Conservation (phyloP, 2,888 invertebrate genomes). For the Belgica antarctica region DNA sequence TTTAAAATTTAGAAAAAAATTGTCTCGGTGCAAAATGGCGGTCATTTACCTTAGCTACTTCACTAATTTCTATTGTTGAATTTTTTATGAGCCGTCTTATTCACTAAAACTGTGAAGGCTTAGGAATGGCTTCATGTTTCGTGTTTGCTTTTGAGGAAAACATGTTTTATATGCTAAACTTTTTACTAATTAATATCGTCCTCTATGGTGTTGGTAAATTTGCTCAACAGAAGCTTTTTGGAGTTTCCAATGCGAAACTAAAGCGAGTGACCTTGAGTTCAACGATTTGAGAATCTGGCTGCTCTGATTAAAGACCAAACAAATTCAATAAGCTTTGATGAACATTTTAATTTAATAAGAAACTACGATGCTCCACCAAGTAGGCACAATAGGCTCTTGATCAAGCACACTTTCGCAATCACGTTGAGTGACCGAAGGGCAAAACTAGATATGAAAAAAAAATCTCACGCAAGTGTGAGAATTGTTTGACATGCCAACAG, state of each 20-base stretch:
- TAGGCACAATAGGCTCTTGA: neutral
- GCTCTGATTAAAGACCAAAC: slow-evolving; percentile 27
- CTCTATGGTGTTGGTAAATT: too few relatives aligned
- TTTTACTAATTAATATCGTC: slow-evolving; percentile 9
- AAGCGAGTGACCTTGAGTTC: too few relatives aligned
- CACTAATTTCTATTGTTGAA: slow-evolving; percentile 17
- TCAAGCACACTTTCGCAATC: slow-evolving; percentile 23
- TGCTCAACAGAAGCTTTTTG: too few relatives aligned
- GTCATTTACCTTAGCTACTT: neutral
- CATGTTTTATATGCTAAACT: too few relatives aligned
- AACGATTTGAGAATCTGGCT: slow-evolving; percentile 21
- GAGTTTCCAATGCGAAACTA: too few relatives aligned
- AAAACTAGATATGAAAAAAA: slow-evolving; percentile 1
- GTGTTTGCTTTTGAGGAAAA: neutral
- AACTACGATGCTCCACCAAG: neutral
- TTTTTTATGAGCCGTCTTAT: slow-evolving; percentile 21
- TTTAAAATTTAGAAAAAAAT: too few relatives aligned
- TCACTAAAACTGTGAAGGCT: slow-evolving; percentile 10
- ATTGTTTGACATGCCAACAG: slow-evolving; percentile 17
- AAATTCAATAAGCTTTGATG: slow-evolving; percentile 22
- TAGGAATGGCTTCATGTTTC: neutral
- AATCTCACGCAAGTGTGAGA: neutral
- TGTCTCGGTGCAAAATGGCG: too few relatives aligned
- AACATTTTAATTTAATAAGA: neutral
- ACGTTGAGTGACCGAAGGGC: slow-evolving; percentile 33